Evolutionary conservation across 92 coral and sea anemone genomes (phyloP).

Genomic region (Hydrozoanthus gracilis): DNA sequence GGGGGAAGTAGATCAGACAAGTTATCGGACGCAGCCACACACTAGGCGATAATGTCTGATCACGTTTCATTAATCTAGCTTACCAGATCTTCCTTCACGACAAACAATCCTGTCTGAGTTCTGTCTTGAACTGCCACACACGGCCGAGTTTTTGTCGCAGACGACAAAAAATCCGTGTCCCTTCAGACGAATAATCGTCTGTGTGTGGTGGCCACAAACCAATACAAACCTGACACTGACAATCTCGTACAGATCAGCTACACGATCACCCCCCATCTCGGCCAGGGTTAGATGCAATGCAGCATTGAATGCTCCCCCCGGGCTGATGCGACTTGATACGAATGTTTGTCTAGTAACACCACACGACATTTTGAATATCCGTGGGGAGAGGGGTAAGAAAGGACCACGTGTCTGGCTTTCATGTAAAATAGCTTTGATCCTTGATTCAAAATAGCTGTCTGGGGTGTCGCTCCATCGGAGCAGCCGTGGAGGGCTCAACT

Average conservation of each 20-base stretch:
- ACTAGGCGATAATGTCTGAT: background rate
- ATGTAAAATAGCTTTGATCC: conserved; percentile 27
- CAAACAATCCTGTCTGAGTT: too few species aligned
- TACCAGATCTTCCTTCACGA: too few species aligned
- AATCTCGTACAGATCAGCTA: conserved; percentile 62
- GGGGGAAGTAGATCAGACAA: too few species aligned
- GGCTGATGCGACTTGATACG: conserved; percentile 56
- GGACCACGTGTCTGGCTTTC: conserved; percentile 65
- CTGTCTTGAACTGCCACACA: too few species aligned
- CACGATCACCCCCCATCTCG: conserved; percentile 53
- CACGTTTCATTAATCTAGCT: background rate
- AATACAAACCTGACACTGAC: conserved; percentile 70
- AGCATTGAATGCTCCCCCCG: conserved; percentile 81
- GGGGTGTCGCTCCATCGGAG: conserved; percentile 71
- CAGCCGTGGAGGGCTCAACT: conserved; percentile 53
- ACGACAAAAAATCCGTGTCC: too few species aligned
- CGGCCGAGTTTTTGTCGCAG: too few species aligned
- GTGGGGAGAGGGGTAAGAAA: conserved; percentile 66
- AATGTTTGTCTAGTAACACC: conserved; percentile 64
- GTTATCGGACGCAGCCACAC: background rate
- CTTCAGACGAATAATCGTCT: background rate
- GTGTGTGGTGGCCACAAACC: background rate
- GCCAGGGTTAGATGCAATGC: conserved; percentile 81
- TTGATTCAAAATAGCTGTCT: conserved; percentile 61
- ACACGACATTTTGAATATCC: conserved; percentile 65